Conservation (phyloP, 1,140 invertebrate genomes). For the Dreissena polymorpha region DNA sequence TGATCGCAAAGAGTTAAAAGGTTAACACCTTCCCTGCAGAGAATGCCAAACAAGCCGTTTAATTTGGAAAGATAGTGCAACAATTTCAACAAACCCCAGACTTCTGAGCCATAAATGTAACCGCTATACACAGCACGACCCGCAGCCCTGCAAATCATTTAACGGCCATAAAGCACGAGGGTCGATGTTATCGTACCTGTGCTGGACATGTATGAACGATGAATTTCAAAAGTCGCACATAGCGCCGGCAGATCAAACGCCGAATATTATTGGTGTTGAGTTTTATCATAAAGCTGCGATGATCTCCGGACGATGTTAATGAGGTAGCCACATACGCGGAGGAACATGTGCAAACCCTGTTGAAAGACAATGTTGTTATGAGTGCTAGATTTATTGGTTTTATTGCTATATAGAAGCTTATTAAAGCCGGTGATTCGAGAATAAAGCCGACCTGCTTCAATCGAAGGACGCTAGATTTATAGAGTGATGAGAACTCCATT, state of each 20-base stretch:
- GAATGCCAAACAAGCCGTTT: too few relatives aligned
- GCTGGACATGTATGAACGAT: neutral
- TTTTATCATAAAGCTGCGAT: neutral
- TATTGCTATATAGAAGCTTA: too few relatives aligned
- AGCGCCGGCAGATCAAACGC: neutral
- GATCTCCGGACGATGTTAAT: neutral
- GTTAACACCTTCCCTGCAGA: too few relatives aligned
- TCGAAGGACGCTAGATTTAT: constrained; percentile 5
- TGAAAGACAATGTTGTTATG: neutral
- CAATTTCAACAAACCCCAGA: too few relatives aligned
- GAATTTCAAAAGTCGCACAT: neutral
- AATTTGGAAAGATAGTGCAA: too few relatives aligned
- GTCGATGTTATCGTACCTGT: neutral
- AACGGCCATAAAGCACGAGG: neutral
- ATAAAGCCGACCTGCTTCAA: too few relatives aligned
- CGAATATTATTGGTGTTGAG: neutral
- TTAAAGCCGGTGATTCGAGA: too few relatives aligned
- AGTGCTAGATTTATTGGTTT: neutral
- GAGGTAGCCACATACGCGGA: neutral
- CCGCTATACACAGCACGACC: too few relatives aligned
- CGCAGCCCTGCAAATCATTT: neutral
- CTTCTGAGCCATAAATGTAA: too few relatives aligned
- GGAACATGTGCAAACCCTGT: neutral
- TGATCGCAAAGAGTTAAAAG: too few relatives aligned
- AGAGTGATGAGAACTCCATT: neutral